phyloP scores from a whole-genome alignment of 2,113 vertebrate species.

The Setophaga coronata region DNA sequence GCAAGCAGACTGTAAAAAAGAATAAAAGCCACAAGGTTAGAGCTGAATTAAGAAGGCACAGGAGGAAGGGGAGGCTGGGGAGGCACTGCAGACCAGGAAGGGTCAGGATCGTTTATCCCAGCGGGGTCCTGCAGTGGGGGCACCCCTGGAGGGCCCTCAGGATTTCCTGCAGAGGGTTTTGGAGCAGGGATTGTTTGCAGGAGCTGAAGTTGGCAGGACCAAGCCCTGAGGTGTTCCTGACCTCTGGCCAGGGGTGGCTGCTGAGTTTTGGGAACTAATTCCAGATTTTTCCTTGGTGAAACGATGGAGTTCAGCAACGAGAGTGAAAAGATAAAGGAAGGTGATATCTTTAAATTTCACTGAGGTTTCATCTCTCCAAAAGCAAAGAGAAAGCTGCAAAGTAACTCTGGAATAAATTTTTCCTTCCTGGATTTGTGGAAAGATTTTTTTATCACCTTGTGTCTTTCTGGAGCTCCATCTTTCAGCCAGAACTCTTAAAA shows the following conservation, averaged over 20 bases:
- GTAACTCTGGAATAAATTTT: neutral
- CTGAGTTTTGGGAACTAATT: neutral
- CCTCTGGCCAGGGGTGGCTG: rapidly evolving
- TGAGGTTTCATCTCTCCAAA: neutral
- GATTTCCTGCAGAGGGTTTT: neutral
- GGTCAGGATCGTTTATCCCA: neutral
- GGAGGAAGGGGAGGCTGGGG: neutral
- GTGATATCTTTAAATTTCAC: neutral
- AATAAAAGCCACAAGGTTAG: neutral
- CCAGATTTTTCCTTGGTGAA: neutral
- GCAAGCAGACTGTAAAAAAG: neutral
- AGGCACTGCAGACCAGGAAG: neutral
- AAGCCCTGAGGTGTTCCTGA: rapidly evolving
- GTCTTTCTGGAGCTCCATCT: neutral
- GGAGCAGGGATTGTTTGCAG: rapidly evolving
- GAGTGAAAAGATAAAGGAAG: neutral
- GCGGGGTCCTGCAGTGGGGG: neutral
- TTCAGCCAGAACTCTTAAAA: neutral
- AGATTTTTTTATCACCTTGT: neutral
- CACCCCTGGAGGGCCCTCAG: neutral
- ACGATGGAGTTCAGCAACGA: rapidly evolving
- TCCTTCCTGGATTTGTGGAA: neutral
- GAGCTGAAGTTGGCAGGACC: rapidly evolving
- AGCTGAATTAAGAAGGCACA: neutral
- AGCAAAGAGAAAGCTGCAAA: neutral